phyloP scores from a whole-genome alignment of 2,797 vertebrate genomes.

The Alca torda region DNA sequence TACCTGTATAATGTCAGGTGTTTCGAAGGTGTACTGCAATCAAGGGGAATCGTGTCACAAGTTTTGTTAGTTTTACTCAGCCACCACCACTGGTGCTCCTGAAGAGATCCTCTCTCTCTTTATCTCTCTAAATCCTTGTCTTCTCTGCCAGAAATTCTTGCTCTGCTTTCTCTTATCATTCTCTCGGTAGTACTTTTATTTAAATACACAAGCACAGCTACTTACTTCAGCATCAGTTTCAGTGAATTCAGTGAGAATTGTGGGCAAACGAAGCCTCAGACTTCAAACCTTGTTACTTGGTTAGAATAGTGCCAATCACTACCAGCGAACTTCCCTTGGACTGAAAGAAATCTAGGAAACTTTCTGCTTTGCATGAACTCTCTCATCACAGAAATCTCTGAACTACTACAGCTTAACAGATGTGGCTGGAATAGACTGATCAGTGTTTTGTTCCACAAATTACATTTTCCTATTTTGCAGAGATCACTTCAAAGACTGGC shows the following conservation, averaged over 20 bases:
- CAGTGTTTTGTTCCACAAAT: slow-evolving; percentile 17
- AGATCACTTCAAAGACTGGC: slow-evolving; percentile 40
- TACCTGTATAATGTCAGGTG: background rate
- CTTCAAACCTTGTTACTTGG: background rate
- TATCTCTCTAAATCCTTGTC: background rate
- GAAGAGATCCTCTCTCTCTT: background rate
- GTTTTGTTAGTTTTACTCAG: background rate
- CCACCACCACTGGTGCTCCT: background rate
- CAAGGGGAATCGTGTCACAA: background rate
- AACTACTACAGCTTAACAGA: background rate
- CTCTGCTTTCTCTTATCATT: background rate
- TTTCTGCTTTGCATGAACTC: background rate
- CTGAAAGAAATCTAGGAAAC: background rate
- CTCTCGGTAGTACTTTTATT: background rate
- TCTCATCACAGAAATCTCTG: background rate
- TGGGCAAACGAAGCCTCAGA: background rate
- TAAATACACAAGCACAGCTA: background rate
- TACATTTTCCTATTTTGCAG: slow-evolving; percentile 23
- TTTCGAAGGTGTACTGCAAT: background rate
- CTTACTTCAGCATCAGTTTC: background rate
- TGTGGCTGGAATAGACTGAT: slow-evolving; percentile 4
- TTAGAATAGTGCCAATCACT: background rate
- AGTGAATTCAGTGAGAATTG: background rate
- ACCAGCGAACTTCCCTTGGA: background rate
- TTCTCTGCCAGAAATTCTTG: background rate